Percentiles rank a stretch among this genome's conserved stretches.
These are phyloP conservation scores for Chirona hameri DNA, from an alignment of 2,888 invertebrate genomes.

Conservation along the genomic window DNA sequence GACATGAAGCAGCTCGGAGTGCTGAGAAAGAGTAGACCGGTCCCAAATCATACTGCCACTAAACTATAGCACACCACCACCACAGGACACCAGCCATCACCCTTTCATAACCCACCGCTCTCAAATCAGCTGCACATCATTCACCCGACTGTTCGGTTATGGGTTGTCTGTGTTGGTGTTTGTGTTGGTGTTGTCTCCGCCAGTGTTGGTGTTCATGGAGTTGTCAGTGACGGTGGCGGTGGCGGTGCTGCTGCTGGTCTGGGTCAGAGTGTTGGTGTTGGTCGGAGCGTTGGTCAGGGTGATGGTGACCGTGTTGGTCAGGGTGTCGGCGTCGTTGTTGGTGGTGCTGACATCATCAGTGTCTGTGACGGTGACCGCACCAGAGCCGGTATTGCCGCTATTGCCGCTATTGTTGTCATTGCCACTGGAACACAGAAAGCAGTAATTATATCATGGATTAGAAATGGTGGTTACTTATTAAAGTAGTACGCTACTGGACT, in stretches of 20 bases:
- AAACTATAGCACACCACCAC: too few relatives aligned
- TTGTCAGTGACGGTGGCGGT: conserved; percentile 30
- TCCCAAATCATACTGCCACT: too few relatives aligned
- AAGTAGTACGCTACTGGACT: too few relatives aligned
- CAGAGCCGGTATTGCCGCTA: neutral
- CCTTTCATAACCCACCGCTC: too few relatives aligned
- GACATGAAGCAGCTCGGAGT: too few relatives aligned
- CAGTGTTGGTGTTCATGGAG: conserved; percentile 39
- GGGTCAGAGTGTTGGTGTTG: conserved; percentile 28
- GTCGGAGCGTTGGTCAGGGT: neutral
- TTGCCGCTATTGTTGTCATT: too few relatives aligned
- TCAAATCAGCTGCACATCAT: too few relatives aligned
- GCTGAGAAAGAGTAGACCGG: too few relatives aligned
- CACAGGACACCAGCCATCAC: too few relatives aligned
- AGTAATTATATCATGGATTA: too few relatives aligned
- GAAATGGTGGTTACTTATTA: too few relatives aligned
- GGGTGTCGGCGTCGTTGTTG: neutral
- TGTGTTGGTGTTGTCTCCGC: conserved; percentile 28
- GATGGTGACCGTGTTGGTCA: neutral
- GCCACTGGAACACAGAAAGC: too few relatives aligned
- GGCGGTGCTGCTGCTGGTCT: conserved; percentile 55
- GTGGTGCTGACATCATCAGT: neutral
- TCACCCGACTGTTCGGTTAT: neutral
- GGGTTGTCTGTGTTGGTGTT: neutral
- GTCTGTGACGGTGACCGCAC: neutral